A percentile compares a stretch with the other conserved stretches of the same genome.
Evolutionary conservation across 2,888 invertebrate genomes (phyloP).

Genomic region (Portevinia maculata): DNA sequence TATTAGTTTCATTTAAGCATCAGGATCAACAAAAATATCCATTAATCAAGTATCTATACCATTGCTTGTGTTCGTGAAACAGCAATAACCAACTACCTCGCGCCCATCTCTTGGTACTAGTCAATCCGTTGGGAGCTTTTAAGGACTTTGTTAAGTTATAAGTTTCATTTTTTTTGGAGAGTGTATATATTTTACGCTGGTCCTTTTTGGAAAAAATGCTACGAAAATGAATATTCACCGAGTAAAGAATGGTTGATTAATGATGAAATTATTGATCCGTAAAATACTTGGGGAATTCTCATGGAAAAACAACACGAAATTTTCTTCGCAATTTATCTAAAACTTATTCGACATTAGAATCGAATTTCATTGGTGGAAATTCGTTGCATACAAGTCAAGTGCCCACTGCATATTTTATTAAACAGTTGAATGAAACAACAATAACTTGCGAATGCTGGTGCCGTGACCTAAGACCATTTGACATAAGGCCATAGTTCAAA

Average conservation of each 20-base stretch:
- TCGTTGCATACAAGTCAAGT: not conserved
- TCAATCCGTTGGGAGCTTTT: constrained; percentile 2
- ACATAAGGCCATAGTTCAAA: too few species aligned
- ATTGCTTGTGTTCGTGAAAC: not conserved
- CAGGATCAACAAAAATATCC: constrained; percentile 51
- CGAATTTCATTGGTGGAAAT: not conserved
- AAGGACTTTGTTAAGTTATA: constrained; percentile 20
- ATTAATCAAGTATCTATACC: constrained; percentile 60
- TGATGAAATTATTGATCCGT: constrained; percentile 35
- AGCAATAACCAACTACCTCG: not conserved
- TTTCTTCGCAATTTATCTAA: constrained; percentile 1
- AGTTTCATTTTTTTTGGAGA: constrained; percentile 2
- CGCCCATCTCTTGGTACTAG: not conserved
- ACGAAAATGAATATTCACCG: constrained; percentile 53
- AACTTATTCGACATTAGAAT: not conserved
- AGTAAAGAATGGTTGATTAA: constrained; percentile 35
- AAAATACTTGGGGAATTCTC: not conserved
- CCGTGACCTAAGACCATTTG: too few species aligned
- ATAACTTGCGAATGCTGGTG: too few species aligned
- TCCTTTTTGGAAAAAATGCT: constrained; percentile 29
- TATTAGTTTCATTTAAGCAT: constrained; percentile 59
- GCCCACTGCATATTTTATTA: too few species aligned
- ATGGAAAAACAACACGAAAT: constrained; percentile 1
- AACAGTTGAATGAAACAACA: too few species aligned
- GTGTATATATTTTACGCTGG: constrained; percentile 15